These are phyloP conservation scores for Craseonycteris thonglongyai DNA, from an alignment of 2,113 vertebrate species.

Conservation along the genomic window DNA sequence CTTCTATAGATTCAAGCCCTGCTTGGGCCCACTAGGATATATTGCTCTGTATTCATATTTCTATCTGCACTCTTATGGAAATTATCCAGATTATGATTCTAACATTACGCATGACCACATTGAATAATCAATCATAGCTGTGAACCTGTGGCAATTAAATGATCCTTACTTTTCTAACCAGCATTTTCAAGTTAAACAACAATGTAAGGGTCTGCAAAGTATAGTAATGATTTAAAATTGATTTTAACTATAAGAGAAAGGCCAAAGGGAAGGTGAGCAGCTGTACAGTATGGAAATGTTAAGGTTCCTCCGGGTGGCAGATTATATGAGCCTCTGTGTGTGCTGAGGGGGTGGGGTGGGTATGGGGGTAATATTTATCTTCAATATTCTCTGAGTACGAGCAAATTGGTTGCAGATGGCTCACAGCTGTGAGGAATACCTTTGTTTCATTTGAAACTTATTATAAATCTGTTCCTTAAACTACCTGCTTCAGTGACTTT, in stretches of 20 bases:
- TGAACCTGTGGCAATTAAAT: slow-evolving; percentile 17
- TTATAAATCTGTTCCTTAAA: slow-evolving; percentile 67
- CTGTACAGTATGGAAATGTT: neutral
- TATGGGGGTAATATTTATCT: slow-evolving; percentile 61
- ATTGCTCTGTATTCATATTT: neutral
- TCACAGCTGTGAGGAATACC: slow-evolving; percentile 68
- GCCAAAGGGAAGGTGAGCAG: slow-evolving; percentile 45
- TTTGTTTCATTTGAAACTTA: slow-evolving; percentile 69
- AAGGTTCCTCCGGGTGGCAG: slow-evolving; percentile 60
- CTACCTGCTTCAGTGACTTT: slow-evolving; percentile 52
- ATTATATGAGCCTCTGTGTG: slow-evolving; percentile 22
- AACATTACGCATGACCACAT: neutral
- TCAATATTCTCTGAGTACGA: slow-evolving; percentile 43
- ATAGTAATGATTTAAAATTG: slow-evolving; percentile 25
- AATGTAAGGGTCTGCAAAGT: neutral
- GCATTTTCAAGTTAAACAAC: slow-evolving; percentile 24
- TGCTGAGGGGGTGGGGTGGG: neutral
- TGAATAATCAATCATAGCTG: slow-evolving; percentile 23
- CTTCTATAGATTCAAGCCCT: neutral
- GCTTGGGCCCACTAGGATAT: neutral
- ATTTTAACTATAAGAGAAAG: slow-evolving; percentile 39
- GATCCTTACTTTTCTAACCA: neutral
- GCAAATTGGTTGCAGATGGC: slow-evolving; percentile 72
- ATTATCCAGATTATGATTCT: slow-evolving; percentile 17
- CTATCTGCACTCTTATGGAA: neutral